Conservation (phyloP, 1,140 invertebrate species). For the Caligus rogercresseyi region DNA sequence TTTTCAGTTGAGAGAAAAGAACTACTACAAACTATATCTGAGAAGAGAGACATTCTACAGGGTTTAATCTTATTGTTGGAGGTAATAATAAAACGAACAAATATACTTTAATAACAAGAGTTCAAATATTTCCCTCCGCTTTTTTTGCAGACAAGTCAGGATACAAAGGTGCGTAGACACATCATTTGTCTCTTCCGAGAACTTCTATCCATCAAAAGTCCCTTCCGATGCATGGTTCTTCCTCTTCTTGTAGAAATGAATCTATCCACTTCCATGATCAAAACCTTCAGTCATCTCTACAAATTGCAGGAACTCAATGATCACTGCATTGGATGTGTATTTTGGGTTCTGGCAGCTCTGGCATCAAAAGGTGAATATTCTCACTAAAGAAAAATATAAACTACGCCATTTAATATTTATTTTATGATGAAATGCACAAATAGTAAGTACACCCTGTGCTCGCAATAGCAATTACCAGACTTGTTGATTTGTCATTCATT, state of each 20-base stretch:
- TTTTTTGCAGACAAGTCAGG: background rate
- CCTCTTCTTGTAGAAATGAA: background rate
- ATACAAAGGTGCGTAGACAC: background rate
- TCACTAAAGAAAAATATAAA: background rate
- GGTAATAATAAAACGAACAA: background rate
- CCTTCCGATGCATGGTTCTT: background rate
- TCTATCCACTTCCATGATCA: background rate
- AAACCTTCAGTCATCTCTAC: background rate
- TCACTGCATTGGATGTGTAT: background rate
- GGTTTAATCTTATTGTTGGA: background rate
- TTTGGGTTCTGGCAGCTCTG: background rate
- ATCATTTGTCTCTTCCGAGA: background rate
- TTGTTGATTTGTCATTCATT: no score
- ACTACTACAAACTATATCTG: background rate
- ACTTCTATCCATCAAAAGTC: background rate
- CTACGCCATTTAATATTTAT: no score
- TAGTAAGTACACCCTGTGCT: no score
- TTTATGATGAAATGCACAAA: no score
- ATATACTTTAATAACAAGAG: background rate
- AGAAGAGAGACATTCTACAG: background rate
- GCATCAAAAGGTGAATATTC: background rate
- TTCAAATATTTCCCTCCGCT: background rate
- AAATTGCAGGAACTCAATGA: background rate
- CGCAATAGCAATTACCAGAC: no score
- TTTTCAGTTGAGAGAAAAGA: background rate